phyloP scores from a whole-genome alignment of 92 coral and sea anemone species.

The Parazoanthus swiftii region DNA sequence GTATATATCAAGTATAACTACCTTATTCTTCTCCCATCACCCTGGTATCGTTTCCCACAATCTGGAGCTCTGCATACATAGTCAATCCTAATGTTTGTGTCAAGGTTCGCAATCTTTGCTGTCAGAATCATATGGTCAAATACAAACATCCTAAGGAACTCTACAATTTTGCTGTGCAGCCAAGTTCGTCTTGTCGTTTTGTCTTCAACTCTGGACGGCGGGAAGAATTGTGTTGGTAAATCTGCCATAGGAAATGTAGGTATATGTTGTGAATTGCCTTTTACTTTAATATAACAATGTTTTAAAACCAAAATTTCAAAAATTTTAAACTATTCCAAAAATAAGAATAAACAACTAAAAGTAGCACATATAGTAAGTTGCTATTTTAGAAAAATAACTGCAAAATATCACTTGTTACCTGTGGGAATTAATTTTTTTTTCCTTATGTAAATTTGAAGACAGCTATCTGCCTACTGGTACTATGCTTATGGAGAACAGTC shows the following conservation, averaged over 20 bases:
- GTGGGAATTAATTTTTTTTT: no score
- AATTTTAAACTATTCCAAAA: no score
- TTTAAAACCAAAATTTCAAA: no score
- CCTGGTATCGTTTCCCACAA: constrained; percentile 24
- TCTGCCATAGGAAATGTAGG: background rate
- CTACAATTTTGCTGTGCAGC: constrained; percentile 23
- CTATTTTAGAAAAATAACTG: no score
- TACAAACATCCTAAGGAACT: constrained; percentile 32
- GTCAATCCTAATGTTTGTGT: constrained; percentile 35
- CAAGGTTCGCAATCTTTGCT: constrained; percentile 23
- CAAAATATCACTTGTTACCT: no score
- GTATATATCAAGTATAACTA: background rate
- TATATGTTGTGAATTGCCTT: no score
- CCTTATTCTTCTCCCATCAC: constrained; percentile 30
- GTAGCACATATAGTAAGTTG: no score
- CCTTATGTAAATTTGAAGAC: no score
- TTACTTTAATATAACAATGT: no score
- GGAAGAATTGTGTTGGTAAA: background rate
- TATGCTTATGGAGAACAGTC: no score
- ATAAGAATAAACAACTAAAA: no score
- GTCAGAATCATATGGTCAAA: constrained; percentile 34
- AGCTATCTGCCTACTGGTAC: no score
- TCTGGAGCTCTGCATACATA: constrained; percentile 29
- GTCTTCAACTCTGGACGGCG: constrained; percentile 21
- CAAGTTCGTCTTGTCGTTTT: constrained; percentile 23